These are phyloP conservation scores for Anastrepha obliqua DNA, from an alignment of 1,140 invertebrate species.

Conservation along the genomic window DNA sequence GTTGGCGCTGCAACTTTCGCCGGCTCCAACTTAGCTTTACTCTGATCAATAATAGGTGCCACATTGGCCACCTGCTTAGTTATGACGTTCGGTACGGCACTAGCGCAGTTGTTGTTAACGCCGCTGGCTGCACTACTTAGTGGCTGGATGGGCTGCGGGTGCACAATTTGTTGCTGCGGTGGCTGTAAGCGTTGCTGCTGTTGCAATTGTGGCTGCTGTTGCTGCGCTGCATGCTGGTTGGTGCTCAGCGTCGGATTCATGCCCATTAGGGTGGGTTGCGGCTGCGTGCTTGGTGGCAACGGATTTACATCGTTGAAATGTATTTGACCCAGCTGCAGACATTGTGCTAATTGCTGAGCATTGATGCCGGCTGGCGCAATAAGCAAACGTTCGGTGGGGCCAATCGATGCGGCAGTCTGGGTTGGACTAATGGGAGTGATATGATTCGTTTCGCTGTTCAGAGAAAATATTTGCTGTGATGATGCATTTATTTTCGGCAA, in stretches of 20 bases:
- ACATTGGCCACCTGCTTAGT: constrained; percentile 73
- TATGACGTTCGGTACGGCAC: constrained; percentile 61
- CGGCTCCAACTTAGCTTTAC: constrained; percentile 69
- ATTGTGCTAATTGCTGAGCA: constrained; percentile 72
- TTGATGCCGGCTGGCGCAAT: constrained; percentile 73
- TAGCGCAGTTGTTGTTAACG: constrained; percentile 61
- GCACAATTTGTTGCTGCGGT: constrained; percentile 71
- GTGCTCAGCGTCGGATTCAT: constrained; percentile 28
- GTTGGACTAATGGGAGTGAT: constrained; percentile 72
- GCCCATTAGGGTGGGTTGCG: constrained; percentile 51
- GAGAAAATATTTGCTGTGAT: constrained; percentile 71
- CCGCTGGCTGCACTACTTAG: constrained; percentile 59
- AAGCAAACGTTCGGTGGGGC: constrained; percentile 70
- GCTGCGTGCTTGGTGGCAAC: constrained; percentile 57
- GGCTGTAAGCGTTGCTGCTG: constrained; percentile 62
- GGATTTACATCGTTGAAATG: constrained; percentile 73
- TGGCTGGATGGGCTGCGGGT: constrained; percentile 66
- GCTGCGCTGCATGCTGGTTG: constrained; percentile 39
- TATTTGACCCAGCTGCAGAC: constrained; percentile 70
- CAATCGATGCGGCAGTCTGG: constrained; percentile 71
- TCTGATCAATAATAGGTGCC: constrained; percentile 72
- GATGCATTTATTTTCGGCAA: constrained; percentile 71
- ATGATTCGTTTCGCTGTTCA: constrained; percentile 72
- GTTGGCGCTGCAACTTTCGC: constrained; percentile 61
- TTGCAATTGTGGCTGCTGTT: constrained; percentile 46